Conservation (phyloP, 1,140 invertebrate species). For the Melanaphis sacchari region DNA sequence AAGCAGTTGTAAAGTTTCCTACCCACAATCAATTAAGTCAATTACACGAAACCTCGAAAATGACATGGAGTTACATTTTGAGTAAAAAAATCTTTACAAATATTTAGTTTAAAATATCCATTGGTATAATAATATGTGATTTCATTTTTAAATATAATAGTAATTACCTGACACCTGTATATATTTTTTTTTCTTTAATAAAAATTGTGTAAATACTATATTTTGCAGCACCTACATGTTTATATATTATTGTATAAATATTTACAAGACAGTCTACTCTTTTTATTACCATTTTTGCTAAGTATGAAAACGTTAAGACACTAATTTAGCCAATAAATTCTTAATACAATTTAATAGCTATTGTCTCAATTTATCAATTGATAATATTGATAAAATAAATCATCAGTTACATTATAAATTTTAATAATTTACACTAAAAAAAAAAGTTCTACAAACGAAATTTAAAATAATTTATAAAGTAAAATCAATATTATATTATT, state of each 20-base stretch:
- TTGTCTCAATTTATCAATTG: no score
- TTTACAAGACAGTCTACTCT: not conserved
- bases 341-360: not conserved
- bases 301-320: not conserved
- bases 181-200: not conserved
- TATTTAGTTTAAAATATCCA: not conserved
- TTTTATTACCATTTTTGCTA: not conserved
- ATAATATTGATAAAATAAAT: not conserved
- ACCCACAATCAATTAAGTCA: not conserved
- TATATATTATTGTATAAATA: not conserved
- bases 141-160: not conserved
- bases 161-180: not conserved
- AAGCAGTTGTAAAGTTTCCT: not conserved
- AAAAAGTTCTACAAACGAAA: no score
- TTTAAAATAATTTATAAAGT: no score
- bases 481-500: no score
- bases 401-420: not conserved
- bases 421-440: not conserved
- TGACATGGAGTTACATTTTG: not conserved
- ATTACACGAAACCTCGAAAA: slow-evolving; percentile 35
- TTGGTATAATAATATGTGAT: not conserved
- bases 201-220: not conserved
- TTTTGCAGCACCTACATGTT: not conserved
- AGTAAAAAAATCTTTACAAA: not conserved
- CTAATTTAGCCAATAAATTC: not conserved